Conservation (phyloP, 2,797 vertebrate species). For the Amphiprion clarkii region DNA sequence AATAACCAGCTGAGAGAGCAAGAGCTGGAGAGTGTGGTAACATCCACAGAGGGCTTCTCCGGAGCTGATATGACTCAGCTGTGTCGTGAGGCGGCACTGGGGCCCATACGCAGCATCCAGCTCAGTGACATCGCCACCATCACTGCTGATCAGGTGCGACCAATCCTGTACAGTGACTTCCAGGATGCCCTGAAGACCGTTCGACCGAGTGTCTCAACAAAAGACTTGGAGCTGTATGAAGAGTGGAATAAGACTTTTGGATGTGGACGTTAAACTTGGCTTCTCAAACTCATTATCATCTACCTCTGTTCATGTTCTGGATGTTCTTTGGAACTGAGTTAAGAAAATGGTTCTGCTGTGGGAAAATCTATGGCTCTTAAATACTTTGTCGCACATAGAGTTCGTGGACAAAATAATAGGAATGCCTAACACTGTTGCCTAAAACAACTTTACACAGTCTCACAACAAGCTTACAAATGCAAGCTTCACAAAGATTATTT, state of each 20-base stretch:
- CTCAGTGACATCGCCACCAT: conserved; percentile 92
- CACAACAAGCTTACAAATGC: no score
- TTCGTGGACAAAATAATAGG: background rate
- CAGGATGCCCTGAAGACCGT: conserved; percentile 92
- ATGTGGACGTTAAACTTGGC: conserved; percentile 87
- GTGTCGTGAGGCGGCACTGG: conserved; percentile 95
- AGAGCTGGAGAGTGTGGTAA: conserved; percentile 87
- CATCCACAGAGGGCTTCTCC: conserved; percentile 90
- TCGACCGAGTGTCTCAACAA: conserved; percentile 91
- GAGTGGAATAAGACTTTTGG: conserved; percentile 96
- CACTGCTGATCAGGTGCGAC: conserved; percentile 91
- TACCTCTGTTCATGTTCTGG: background rate
- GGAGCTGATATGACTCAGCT: conserved; percentile 98
- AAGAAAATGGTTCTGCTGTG: conserved; percentile 6
- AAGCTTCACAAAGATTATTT: no score
- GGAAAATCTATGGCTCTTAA: no score
- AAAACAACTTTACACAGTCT: background rate
- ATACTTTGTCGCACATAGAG: background rate
- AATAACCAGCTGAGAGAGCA: conserved; percentile 85
- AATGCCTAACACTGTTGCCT: background rate
- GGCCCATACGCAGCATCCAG: conserved; percentile 94
- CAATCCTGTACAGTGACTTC: conserved; percentile 91
- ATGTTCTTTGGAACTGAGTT: background rate
- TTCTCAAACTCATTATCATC: background rate
- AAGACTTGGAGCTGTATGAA: conserved; percentile 94